Evolutionary conservation across 1,140 invertebrate genomes (phyloP).

Genomic region (Lasaia peninsularis): DNA sequence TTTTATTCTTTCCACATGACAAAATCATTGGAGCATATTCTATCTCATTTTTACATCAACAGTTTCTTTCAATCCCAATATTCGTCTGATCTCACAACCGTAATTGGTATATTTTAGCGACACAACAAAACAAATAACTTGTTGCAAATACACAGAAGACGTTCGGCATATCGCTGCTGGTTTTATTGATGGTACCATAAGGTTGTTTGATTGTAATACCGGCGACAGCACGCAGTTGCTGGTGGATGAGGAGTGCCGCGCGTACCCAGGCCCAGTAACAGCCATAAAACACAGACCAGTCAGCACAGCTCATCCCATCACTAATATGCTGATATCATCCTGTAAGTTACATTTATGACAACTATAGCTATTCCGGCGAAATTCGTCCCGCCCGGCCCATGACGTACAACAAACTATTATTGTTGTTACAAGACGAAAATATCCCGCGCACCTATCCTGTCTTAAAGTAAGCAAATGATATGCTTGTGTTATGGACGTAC

Average conservation of each 20-base stretch:
- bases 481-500: too few relatives aligned
- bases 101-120: constrained; percentile 56
- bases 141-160: constrained; percentile 80
- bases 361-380: too few relatives aligned
- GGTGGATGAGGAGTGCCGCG: constrained; percentile 75
- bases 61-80: too few relatives aligned
- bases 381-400: too few relatives aligned
- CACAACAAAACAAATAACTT: constrained; percentile 75
- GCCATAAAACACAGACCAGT: constrained; percentile 79
- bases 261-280: constrained; percentile 76
- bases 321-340: constrained; percentile 75
- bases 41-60: too few relatives aligned
- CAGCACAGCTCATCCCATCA: constrained; percentile 76
- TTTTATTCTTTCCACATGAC: too few relatives aligned
- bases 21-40: too few relatives aligned
- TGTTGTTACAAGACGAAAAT: too few relatives aligned
- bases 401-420: too few relatives aligned
- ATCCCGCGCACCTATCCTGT: too few relatives aligned
- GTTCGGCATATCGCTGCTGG: constrained; percentile 77
- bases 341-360: constrained; percentile 65
- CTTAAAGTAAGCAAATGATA: too few relatives aligned
- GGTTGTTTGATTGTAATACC: constrained; percentile 71
- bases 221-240: constrained; percentile 62
- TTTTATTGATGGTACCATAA: constrained; percentile 76
- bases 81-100: too few relatives aligned